Base-by-base conservation (phyloP, 2,113 vertebrate genomes). In the Brachypodius melanocephalos region DNA sequence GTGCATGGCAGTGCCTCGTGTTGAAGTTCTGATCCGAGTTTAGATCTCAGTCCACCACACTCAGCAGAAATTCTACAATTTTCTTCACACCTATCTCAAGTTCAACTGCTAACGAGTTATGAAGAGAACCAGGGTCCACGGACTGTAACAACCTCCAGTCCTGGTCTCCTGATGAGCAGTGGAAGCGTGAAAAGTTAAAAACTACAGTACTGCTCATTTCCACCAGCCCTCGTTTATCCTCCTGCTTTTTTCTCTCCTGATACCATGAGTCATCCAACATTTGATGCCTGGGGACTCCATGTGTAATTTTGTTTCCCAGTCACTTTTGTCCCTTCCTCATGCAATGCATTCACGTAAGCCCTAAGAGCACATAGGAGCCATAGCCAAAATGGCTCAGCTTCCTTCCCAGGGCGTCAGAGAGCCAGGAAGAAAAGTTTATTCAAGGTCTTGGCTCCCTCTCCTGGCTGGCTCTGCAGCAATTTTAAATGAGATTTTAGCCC, bases 391-490 rank as follows among this genome's bases (percentile, higher is more conserved):
- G 95, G 97, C 93, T 95, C 89, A 88, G 75, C 95, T 97, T 97
- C 95, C 93, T 82, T 91, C 88, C 54, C n/a, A 58, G 54, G 42
- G 18, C 17, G 10, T 51, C 49, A 40, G 72, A 73, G 63, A 58
- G 49, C 82, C 90, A 91, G 87, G 69, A 96, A 95, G 68, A 67
- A 74, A 77, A 68, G 54, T 90, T 97, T 97, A 67, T 58, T 97
- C 65, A 67, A 94, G 96, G 88, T 92, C 96, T 94, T 91, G 67
- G 94, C 97, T 96, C 97, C 98, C 98, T 93, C 97, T 98, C 96
- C 97, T 98, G 98, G 98, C 59, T 69, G 89, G 49, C 71, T 95
- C 87, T 67, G 77, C 69, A 87, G 69, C 62, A 89, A 86, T 54
- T 84, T 82, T 31, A 68, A 71, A 46, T 29, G 48, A 83, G 40